A percentile compares a stretch with the other conserved stretches of the same genome.
Evolutionary conservation across 2,888 invertebrate genomes (phyloP).

Genomic region (Platycheirus albimanus): DNA sequence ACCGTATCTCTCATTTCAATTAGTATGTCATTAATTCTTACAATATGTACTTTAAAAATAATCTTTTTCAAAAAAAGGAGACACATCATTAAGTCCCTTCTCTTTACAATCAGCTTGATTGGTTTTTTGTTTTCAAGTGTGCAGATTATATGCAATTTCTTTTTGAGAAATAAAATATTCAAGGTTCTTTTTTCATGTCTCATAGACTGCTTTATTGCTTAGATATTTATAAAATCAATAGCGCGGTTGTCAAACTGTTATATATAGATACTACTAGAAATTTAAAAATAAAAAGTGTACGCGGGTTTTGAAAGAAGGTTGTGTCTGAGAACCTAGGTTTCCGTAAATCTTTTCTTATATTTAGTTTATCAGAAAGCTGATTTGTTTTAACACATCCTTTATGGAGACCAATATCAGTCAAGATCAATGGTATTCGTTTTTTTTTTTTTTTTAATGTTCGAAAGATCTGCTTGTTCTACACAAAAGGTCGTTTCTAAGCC

Average conservation of each 20-base stretch:
- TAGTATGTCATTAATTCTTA: slow-evolving; percentile 5
- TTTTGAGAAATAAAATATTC: neutral
- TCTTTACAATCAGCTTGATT: too few species aligned
- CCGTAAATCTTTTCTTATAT: neutral
- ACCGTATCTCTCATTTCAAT: slow-evolving; percentile 16
- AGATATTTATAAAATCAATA: slow-evolving; percentile 43
- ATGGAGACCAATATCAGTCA: too few species aligned
- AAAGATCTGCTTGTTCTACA: neutral
- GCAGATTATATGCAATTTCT: too few species aligned
- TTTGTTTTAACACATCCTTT: too few species aligned
- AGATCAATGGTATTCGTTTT: neutral
- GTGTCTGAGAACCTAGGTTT: slow-evolving; percentile 54
- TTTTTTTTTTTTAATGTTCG: neutral
- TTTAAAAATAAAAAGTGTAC: slow-evolving; percentile 33
- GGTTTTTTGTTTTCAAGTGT: too few species aligned
- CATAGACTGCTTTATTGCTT: slow-evolving; percentile 42
- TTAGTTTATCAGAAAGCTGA: too few species aligned
- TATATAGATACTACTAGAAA: slow-evolving; percentile 34
- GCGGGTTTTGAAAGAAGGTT: slow-evolving; percentile 45
- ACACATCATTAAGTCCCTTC: neutral
- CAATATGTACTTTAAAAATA: slow-evolving; percentile 1
- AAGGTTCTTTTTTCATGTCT: slow-evolving; percentile 45
- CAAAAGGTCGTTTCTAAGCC: neutral
- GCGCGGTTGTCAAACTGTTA: slow-evolving; percentile 36
- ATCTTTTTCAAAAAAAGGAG: neutral